phyloP scores from a whole-genome alignment of 2,797 vertebrate genomes.

The Acanthiza pusilla region DNA sequence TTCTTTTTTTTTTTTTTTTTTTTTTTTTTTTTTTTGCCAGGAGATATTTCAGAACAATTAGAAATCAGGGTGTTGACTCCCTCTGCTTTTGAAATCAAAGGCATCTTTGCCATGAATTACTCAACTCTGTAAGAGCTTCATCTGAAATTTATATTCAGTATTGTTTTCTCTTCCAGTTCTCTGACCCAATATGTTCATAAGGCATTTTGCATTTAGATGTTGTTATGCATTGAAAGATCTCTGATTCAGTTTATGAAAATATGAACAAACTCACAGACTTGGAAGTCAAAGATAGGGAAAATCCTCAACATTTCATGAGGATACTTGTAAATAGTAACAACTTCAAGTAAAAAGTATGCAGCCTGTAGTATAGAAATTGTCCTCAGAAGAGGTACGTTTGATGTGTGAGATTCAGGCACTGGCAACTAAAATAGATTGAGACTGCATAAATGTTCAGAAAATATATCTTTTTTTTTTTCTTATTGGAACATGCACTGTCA shows the following conservation, averaged over 20 bases:
- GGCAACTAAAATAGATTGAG: not conserved
- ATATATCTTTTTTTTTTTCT: not conserved
- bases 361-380: not conserved
- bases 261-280: not conserved
- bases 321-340: not conserved
- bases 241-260: not conserved
- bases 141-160: not conserved
- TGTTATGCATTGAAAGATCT: not conserved
- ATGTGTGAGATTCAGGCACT: not conserved
- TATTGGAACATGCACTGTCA: not conserved
- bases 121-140: not conserved
- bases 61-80: not conserved
- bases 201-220: not conserved
- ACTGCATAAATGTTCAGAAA: not conserved
- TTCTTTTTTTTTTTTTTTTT: not conserved
- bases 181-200: not conserved
- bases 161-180: not conserved
- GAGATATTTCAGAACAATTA: slow-evolving; percentile 6
- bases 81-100: not conserved
- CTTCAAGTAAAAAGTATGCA: not conserved
- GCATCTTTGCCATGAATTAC: not conserved
- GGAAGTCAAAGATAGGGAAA: not conserved
- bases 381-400: not conserved
- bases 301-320: not conserved
- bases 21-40: not conserved